Percentiles rank a stretch among this genome's conserved stretches.
phyloP scores from a whole-genome alignment of 2,113 vertebrate species.

The Rhipidura dahli region DNA sequence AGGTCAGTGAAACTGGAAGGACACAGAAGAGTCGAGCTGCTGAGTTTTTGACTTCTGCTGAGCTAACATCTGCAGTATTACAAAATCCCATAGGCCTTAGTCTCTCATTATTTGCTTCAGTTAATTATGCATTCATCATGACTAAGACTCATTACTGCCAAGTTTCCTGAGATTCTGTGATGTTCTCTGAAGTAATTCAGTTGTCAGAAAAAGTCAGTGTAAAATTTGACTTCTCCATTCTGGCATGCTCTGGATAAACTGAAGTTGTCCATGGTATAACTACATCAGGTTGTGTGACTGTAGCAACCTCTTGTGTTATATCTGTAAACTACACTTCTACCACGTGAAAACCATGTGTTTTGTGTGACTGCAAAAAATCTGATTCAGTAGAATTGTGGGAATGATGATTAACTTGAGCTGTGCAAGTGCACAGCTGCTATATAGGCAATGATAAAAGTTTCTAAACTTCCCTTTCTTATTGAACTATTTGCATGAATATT shows the following conservation, averaged over 20 bases:
- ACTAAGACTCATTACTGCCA: neutral
- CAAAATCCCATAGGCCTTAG: neutral
- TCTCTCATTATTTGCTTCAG: neutral
- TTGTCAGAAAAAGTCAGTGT: neutral
- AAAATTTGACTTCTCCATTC: neutral
- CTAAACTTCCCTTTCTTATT: neutral
- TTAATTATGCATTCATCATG: constrained; percentile 29
- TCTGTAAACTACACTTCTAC: constrained; percentile 19
- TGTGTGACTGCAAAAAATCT: neutral
- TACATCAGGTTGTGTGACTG: neutral
- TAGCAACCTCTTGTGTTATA: constrained; percentile 48
- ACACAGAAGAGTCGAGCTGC: neutral
- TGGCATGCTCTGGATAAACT: neutral
- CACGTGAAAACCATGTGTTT: neutral
- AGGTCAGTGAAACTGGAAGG: neutral
- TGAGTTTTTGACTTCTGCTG: neutral
- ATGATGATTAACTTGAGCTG: neutral
- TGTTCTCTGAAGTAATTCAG: neutral
- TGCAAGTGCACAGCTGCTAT: neutral
- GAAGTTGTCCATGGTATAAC: neutral
- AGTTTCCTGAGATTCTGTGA: neutral
- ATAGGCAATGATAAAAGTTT: neutral
- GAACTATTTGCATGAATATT: neutral
- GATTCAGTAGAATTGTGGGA: neutral
- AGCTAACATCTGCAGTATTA: neutral